Percentiles rank a stretch among this genome's conserved stretches.
Evolutionary conservation across 2,113 vertebrate species (phyloP).

Genomic region (Hepsetus odoe): DNA sequence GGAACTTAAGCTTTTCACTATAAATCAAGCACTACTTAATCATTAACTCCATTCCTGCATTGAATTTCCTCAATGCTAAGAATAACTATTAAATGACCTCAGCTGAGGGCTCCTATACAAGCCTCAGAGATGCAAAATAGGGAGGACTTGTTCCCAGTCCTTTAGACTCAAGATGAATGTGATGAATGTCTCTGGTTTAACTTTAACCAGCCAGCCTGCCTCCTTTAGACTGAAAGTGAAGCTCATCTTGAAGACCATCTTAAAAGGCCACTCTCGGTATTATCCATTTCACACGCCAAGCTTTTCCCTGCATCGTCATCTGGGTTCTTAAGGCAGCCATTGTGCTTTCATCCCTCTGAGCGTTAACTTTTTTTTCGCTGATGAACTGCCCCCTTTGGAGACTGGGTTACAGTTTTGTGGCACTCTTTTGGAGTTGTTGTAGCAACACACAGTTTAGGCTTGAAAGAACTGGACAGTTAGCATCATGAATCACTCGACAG

Average conservation of each 20-base stretch:
- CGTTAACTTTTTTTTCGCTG: slow-evolving; percentile 81
- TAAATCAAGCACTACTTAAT: slow-evolving; percentile 4
- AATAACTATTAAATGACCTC: slow-evolving; percentile 4
- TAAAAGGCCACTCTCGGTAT: not conserved
- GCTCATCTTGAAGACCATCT: not conserved
- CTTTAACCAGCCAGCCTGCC: slow-evolving; percentile 54
- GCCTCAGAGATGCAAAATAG: slow-evolving; percentile 37
- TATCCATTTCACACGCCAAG: not conserved
- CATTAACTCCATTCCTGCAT: slow-evolving; percentile 19
- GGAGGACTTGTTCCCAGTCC: slow-evolving; percentile 30
- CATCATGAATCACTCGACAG: slow-evolving; percentile 84
- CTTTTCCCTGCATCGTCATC: not conserved
- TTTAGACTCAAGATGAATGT: slow-evolving; percentile 48
- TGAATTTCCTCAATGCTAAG: slow-evolving; percentile 11
- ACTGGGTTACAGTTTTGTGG: slow-evolving; percentile 84
- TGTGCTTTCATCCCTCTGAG: slow-evolving; percentile 66
- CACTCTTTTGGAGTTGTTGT: slow-evolving; percentile 80
- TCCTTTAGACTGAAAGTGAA: too few relatives aligned
- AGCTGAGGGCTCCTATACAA: slow-evolving; percentile 21
- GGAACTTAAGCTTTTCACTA: not conserved
- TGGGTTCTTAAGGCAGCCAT: not conserved
- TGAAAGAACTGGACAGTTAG: slow-evolving; percentile 87
- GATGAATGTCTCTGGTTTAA: slow-evolving; percentile 59
- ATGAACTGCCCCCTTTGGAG: slow-evolving; percentile 79
- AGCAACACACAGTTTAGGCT: slow-evolving; percentile 84